Evolutionary conservation across 2,797 vertebrate genomes (phyloP).

Genomic region (Coluber constrictor): DNA sequence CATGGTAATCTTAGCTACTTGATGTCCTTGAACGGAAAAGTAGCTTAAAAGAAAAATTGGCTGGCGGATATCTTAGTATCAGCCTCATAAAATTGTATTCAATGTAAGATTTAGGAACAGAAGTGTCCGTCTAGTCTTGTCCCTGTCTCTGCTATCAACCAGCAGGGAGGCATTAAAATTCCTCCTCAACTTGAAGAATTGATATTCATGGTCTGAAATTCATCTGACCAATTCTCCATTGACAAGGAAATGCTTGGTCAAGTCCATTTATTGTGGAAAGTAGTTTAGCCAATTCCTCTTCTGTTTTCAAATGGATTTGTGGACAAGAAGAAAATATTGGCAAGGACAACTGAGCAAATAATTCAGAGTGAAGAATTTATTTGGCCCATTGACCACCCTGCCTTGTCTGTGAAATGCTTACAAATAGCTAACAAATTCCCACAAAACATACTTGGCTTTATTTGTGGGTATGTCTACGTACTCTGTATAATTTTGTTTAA

Average conservation of each 20-base stretch:
- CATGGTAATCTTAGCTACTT: background rate
- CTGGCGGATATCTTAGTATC: background rate
- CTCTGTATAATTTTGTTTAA: background rate
- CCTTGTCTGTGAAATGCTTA: constrained; percentile 17
- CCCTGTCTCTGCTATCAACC: background rate
- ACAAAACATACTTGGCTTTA: background rate
- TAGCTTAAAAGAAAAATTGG: constrained; percentile 16
- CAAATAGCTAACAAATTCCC: constrained; percentile 13
- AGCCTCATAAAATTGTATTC: background rate
- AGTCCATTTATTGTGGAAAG: constrained; percentile 25
- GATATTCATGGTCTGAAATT: background rate
- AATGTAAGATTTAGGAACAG: background rate
- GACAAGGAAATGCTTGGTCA: constrained; percentile 22
- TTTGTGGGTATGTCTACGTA: background rate
- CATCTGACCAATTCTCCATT: background rate
- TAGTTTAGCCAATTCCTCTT: background rate
- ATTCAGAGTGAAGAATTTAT: constrained; percentile 21
- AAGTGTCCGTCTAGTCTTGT: background rate
- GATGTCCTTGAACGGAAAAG: constrained; percentile 6
- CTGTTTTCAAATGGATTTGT: constrained; percentile 19
- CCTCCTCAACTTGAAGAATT: constrained; percentile 14
- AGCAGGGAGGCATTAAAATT: background rate
- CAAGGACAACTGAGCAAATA: constrained; percentile 22
- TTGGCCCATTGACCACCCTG: constrained; percentile 10
- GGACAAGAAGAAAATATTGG: background rate